phyloP scores from a whole-genome alignment of 2,113 vertebrate species.

The Abramis brama region DNA sequence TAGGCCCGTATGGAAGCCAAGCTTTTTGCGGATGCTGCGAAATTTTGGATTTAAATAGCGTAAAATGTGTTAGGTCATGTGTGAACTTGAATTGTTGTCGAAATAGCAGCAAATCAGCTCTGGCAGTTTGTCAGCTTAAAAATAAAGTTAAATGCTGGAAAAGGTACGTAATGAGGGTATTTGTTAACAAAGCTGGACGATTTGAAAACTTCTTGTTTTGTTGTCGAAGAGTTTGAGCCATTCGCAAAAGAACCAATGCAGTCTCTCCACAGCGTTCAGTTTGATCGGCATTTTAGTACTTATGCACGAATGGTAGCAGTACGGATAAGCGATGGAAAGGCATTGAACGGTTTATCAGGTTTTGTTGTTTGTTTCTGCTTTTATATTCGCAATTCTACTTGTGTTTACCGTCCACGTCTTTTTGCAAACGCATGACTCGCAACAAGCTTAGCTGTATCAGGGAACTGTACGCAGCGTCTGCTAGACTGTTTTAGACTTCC shows the following conservation, averaged over 20 bases:
- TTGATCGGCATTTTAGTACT: background rate
- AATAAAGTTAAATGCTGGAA: background rate
- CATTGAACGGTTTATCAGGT: background rate
- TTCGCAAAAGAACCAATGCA: background rate
- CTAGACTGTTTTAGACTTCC: conserved; percentile 55
- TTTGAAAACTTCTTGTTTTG: background rate
- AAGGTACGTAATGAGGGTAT: no score
- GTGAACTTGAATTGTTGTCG: background rate
- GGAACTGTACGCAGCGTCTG: conserved; percentile 42
- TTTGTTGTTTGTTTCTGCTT: background rate
- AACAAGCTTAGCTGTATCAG: conserved; percentile 38
- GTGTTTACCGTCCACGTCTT: background rate
- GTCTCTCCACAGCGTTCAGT: background rate
- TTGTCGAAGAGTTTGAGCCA: background rate
- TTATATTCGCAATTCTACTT: background rate
- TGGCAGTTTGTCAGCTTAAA: background rate
- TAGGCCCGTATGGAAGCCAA: conserved; percentile 1
- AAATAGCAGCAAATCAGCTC: background rate
- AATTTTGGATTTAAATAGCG: background rate
- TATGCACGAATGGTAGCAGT: background rate
- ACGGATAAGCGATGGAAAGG: background rate
- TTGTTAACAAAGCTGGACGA: background rate
- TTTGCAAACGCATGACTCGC: conserved; percentile 31
- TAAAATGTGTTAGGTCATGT: background rate
- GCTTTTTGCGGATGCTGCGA: background rate